Conservation (phyloP, 1,140 invertebrate genomes). For the Holotrichia oblita region DNA sequence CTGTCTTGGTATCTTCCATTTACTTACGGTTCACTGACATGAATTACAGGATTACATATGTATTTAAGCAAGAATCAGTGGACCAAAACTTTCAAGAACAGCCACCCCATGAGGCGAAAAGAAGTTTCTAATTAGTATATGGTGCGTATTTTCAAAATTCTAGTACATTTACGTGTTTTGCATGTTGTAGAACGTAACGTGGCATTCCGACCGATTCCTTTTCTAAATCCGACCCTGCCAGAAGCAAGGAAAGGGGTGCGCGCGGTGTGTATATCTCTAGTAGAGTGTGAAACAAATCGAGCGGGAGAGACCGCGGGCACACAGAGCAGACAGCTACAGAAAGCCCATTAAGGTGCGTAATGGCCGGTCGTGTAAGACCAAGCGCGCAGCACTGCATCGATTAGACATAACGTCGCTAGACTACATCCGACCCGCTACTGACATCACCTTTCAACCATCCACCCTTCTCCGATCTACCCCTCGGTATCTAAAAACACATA, state of each 20-base stretch:
- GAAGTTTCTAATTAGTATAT: too few species aligned
- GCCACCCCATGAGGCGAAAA: too few species aligned
- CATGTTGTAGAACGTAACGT: too few species aligned
- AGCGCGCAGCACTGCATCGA: slow-evolving; percentile 64
- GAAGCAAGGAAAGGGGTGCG: slow-evolving; percentile 12
- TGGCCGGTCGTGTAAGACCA: slow-evolving; percentile 60
- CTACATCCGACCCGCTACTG: slow-evolving; percentile 48
- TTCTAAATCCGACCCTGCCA: neutral
- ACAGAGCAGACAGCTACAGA: slow-evolving; percentile 54
- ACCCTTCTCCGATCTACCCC: slow-evolving; percentile 25
- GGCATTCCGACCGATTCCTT: too few species aligned
- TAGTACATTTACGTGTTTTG: too few species aligned
- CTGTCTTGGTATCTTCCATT: too few species aligned
- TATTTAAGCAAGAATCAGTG: too few species aligned
- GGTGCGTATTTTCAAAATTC: too few species aligned
- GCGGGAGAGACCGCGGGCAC: slow-evolving; percentile 46
- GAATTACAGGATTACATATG: too few species aligned
- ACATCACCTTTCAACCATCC: slow-evolving; percentile 44
- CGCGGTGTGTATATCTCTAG: slow-evolving; percentile 38
- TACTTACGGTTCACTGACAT: too few species aligned
- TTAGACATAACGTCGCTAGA: slow-evolving; percentile 63
- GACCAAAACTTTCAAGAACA: too few species aligned
- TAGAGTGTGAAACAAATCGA: slow-evolving; percentile 43
- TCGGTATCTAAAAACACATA: slow-evolving; percentile 15
- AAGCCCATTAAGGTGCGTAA: slow-evolving; percentile 64